A percentile compares a stretch with the other conserved stretches of the same genome.
These are phyloP conservation scores for Cydia amplana DNA, from an alignment of 1,140 invertebrate species.

Conservation along the genomic window DNA sequence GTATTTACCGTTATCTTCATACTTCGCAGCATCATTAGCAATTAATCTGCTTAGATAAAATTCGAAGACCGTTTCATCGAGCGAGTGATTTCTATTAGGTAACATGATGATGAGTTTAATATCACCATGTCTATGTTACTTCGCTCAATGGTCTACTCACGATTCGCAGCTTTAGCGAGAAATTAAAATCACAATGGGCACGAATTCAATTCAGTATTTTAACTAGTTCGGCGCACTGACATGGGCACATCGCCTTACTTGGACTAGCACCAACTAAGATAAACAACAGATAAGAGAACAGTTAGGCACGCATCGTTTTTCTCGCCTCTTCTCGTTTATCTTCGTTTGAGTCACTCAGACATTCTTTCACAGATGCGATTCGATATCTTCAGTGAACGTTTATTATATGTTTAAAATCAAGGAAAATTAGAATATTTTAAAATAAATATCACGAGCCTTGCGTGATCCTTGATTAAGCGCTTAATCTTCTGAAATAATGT, in stretches of 20 bases:
- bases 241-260: conserved; percentile 19
- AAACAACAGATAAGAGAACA: conserved; percentile 28
- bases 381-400: neutral
- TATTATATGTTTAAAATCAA: too few species aligned
- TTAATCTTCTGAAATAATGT: too few species aligned
- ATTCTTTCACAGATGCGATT: neutral
- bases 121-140: neutral
- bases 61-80: conserved; percentile 1
- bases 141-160: neutral
- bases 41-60: conserved; percentile 18
- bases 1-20: conserved; percentile 7
- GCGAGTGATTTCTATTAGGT: neutral
- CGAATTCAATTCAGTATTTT: neutral
- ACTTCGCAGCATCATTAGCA: conserved; percentile 21
- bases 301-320: conserved; percentile 17
- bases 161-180: neutral
- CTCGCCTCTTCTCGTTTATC: conserved; percentile 21
- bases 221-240: neutral
- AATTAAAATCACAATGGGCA: neutral
- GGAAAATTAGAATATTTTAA: too few species aligned
- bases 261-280: conserved; percentile 27
- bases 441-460: too few species aligned
- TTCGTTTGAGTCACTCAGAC: neutral
- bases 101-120: neutral
- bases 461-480: too few species aligned